phyloP scores from a whole-genome alignment of 2,113 vertebrate species.

The Micromys minutus region DNA sequence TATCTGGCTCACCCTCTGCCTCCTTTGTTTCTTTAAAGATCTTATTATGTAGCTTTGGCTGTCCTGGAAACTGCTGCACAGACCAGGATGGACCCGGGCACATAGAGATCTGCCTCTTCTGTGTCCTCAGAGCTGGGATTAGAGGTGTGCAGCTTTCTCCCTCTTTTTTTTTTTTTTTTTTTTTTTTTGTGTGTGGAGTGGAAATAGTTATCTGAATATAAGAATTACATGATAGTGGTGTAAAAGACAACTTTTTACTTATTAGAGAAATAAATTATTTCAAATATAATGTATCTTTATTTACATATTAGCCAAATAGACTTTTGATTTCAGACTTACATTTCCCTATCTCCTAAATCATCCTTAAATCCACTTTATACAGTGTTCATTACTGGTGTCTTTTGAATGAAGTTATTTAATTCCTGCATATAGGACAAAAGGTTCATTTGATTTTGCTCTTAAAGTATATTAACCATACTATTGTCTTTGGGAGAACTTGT shows the following conservation, averaged over 20 bases:
- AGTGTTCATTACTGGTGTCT: neutral
- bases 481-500: neutral
- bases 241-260: neutral
- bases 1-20: neutral
- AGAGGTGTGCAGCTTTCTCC: neutral
- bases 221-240: neutral
- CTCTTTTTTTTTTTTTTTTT: neutral
- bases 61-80: neutral
- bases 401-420: neutral
- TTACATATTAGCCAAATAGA: neutral
- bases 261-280: constrained; percentile 25
- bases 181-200: no score
- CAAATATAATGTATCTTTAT: neutral
- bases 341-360: neutral
- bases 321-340: neutral
- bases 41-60: neutral
- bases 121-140: neutral
- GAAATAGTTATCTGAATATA: neutral
- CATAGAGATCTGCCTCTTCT: neutral
- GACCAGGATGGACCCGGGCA: no score
- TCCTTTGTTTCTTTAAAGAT: neutral
- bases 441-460: constrained; percentile 30
- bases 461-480: neutral
- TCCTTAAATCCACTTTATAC: neutral
- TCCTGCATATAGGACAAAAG: neutral